These are phyloP conservation scores for Irena cyanogastra DNA, from an alignment of 2,113 vertebrate species.

Conservation along the genomic window DNA sequence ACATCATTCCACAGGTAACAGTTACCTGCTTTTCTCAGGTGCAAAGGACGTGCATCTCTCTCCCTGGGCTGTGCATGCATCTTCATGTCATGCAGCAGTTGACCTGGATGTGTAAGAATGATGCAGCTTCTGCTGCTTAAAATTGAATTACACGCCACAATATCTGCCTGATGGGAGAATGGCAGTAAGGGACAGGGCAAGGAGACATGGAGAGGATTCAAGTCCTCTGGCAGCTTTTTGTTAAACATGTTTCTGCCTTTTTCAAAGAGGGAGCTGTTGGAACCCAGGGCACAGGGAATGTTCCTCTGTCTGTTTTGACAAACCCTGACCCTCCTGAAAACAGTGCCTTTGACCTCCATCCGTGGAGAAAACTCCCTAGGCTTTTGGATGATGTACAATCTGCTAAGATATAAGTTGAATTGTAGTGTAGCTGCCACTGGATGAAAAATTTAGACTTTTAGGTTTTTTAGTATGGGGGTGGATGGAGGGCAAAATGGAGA, in stretches of 20 bases:
- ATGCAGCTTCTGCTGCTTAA: not conserved
- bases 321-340: no score
- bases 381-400: no score
- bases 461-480: no score
- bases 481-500: no score
- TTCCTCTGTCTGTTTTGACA: no score
- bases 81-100: not conserved
- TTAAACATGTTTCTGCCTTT: not conserved
- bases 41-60: rapidly evolving
- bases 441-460: no score
- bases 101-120: not conserved
- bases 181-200: not conserved
- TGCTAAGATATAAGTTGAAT: no score
- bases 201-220: not conserved
- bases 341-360: no score
- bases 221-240: not conserved
- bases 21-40: not conserved
- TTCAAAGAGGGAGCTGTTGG: not conserved
- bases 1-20: not conserved
- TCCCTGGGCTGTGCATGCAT: not conserved
- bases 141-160: not conserved
- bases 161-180: not conserved
- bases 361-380: no score
- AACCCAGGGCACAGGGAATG: no score
- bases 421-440: no score